Percentiles rank a stretch among this genome's conserved stretches.
These are phyloP conservation scores for Alauda arvensis DNA, from an alignment of 2,797 vertebrate species.

Conservation along the genomic window DNA sequence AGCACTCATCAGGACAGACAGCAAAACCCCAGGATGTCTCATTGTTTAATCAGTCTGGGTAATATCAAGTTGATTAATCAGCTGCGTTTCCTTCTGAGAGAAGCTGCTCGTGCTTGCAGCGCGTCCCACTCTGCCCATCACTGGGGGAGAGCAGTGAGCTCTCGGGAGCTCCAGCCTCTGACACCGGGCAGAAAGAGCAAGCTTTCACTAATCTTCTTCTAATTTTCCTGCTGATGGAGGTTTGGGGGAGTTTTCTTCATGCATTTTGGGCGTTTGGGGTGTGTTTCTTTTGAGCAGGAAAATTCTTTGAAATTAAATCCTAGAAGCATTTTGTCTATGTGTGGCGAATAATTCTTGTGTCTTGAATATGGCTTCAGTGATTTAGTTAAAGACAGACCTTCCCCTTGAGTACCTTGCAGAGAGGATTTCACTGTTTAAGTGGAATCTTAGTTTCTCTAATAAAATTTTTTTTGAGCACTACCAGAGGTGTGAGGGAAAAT, in stretches of 20 bases:
- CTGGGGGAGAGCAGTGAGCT: background rate
- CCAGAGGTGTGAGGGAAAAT: background rate
- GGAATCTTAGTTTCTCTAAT: background rate
- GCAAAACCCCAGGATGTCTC: conserved; percentile 77
- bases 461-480: background rate
- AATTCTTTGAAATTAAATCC: background rate
- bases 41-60: conserved; percentile 79
- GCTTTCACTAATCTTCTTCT: background rate
- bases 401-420: background rate
- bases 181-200: background rate
- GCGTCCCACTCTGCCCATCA: conserved; percentile 23
- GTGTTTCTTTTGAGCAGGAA: background rate
- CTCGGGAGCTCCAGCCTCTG: background rate
- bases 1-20: conserved; percentile 70
- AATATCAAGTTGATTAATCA: conserved; percentile 76
- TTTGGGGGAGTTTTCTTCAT: background rate
- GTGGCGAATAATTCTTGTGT: background rate
- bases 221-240: background rate
- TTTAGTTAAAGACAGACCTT: background rate
- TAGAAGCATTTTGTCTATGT: background rate
- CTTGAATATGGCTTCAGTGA: accelerated
- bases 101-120: conserved; percentile 14
- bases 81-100: conserved; percentile 61
- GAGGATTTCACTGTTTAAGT: background rate
- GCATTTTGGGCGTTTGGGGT: background rate